Evolutionary conservation across 2,888 invertebrate genomes (phyloP).

Genomic region (Caenorhabditis sp.): DNA sequence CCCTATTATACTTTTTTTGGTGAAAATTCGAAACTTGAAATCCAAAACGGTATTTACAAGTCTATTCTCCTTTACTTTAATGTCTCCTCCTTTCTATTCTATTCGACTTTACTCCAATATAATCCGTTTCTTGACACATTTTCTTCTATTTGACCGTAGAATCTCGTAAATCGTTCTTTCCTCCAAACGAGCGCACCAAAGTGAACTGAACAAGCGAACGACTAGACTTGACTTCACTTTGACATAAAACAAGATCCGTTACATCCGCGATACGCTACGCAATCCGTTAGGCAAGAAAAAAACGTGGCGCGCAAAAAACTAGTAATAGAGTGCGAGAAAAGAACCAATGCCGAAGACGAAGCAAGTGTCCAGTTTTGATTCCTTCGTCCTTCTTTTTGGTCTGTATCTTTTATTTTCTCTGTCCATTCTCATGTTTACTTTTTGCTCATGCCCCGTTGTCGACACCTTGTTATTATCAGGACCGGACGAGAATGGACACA

Average conservation of each 20-base stretch:
- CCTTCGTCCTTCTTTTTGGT: not conserved
- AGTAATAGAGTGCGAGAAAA: conserved; percentile 22
- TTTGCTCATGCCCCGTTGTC: conserved; percentile 49
- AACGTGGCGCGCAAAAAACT: conserved; percentile 27
- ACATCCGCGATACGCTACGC: conserved; percentile 43
- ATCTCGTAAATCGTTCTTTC: not conserved
- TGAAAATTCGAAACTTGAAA: no score
- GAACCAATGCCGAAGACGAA: not conserved
- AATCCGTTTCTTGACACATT: conserved; percentile 43
- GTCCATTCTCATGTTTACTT: conserved; percentile 37
- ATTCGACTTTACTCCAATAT: conserved; percentile 15
- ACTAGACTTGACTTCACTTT: conserved; percentile 13
- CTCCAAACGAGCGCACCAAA: conserved; percentile 5
- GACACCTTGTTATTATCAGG: conserved; percentile 63
- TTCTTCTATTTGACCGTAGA: not conserved
- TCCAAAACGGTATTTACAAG: no score
- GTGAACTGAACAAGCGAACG: conserved; percentile 35
- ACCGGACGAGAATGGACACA: conserved; percentile 52
- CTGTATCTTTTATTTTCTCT: not conserved
- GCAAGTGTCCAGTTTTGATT: conserved; percentile 17
- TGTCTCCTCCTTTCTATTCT: not conserved
- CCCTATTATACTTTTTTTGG: not conserved
- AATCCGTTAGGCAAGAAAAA: conserved; percentile 22
- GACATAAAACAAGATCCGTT: conserved; percentile 63
- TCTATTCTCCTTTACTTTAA: conserved; percentile 7